Conservation (phyloP, 2,113 vertebrate genomes). For the Emydura subglobosa region DNA sequence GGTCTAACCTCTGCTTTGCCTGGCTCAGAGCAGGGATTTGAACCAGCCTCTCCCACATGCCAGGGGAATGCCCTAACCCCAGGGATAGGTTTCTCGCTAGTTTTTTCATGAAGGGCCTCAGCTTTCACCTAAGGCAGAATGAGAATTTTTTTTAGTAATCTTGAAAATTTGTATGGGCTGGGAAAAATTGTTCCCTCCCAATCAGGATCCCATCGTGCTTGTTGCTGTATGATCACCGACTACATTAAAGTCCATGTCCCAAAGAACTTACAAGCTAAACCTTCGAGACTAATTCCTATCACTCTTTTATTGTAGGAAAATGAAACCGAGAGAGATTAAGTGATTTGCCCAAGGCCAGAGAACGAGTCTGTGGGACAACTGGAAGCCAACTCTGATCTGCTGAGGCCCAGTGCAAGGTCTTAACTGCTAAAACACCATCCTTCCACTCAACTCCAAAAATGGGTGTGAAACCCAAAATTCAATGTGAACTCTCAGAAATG, state of each 20-base stretch:
- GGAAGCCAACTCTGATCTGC: background rate
- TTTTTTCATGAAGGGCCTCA: background rate
- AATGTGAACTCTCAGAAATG: background rate
- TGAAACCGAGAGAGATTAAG: background rate
- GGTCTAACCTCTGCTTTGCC: background rate
- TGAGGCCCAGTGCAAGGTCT: background rate
- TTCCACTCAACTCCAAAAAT: background rate
- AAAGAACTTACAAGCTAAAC: background rate
- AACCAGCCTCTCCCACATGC: background rate
- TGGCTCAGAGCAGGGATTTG: background rate
- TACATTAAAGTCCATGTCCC: background rate
- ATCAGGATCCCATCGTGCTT: background rate
- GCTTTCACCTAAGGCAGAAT: background rate
- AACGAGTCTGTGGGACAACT: rapidly evolving
- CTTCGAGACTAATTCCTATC: rapidly evolving
- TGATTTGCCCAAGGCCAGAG: background rate
- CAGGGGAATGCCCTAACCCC: too few relatives aligned
- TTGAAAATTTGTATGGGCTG: background rate
- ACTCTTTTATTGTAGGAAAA: background rate
- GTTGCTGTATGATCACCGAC: background rate
- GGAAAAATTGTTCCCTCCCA: background rate
- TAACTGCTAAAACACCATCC: background rate
- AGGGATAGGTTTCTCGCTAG: too few relatives aligned
- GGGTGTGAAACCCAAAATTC: background rate
- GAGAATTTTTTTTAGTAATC: background rate